Evolutionary conservation across 2,113 vertebrate genomes (phyloP), one percentile per base, ranked within the genome.

Genomic region (Amia ocellicauda): DNA sequence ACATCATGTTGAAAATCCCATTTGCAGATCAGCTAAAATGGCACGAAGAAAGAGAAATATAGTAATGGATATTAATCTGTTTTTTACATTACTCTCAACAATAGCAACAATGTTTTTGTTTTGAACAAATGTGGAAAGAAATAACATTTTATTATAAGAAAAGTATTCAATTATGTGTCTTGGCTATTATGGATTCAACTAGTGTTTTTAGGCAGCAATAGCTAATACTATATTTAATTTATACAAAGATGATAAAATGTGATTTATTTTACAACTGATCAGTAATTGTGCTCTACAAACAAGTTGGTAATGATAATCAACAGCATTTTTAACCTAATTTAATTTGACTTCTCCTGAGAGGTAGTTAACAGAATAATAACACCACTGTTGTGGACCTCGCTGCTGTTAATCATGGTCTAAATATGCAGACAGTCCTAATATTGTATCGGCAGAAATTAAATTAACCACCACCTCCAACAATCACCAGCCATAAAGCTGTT

Each of bases 361-460:
- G 87, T 89, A 89, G 89, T 91, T 93, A 92, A 91, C 90, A 85
- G 84, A 89, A 90, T 92, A 90, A 90, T 89, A 90, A 87, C 82
- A 78, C 80, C 81, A 86, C 81, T 83, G 83, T 90, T 89, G 88
- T 89, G 89, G 90, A 91, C 90, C 89, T 80, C 67, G 70, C 80
- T 75, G 87, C 80, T 86, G 89, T 93, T 92, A 92, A 91, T 91
- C 90, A 91, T 75, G 78, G 86, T 69, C 87, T 90, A 88, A 89
- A 88, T 90, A 90, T 86, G 90, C 85, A 92, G 90, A 91, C 90
- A 90, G 88, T 78, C 86, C 87, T 87, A 89, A 91, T 93, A 91
- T 89, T 91, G 87, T 91, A 92, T 92, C 90, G 90, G 91, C 91
- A 91, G 88, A 91, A 91, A 92, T 91, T 91, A 91, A 90, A 92